Evolutionary conservation across 2,888 invertebrate genomes (phyloP), one percentile per base, ranked within the genome.

Genomic region (Hofmannophila pseudospretella): DNA sequence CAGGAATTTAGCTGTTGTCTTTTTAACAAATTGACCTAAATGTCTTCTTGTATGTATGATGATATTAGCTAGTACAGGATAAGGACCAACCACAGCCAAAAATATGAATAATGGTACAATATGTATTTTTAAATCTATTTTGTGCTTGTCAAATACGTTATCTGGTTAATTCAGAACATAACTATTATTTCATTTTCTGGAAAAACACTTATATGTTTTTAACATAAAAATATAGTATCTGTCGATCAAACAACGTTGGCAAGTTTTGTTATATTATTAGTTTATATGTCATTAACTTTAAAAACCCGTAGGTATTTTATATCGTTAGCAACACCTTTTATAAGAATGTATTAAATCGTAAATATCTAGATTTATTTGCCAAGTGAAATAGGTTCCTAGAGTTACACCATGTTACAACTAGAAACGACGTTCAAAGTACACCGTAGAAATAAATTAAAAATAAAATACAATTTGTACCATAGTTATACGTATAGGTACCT

Each of bases 1-100:
- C 42, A 38, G 65, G 20, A 69, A 66, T 72, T 72, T 74, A 55
- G 76, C 77, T 77, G 76, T 77, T 76, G 65, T 67, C 69, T 61
- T 49, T 13, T 13, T 4, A n/a, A n/a, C n/a, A n/a, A n/a, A 33
- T 11, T 33, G 3, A 4, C n/a, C 3, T 32, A 16, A 22, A 34
- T 33, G 25, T 36, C 34, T 28, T 12, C 13, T 12, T 8, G 28
- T 28, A 13, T 12, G 29, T 28, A 34, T 41, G 29, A 36, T 30
- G 16, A 16, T 9, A 30, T 30, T 10, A 4, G 3, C n/a, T 23
- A n/a, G 22, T 22, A 22, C 22, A 22, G 26, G 5, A 26, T 34
- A 37, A 27, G 43, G 44, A 51, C 42, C 45, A 48, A 51, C 35
- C 41, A 36, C 41, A 47, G 45, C 47, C 49, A 48, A 53, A 47